Percentiles rank a stretch among this genome's conserved stretches.
These are phyloP conservation scores for Octopus sinensis DNA, from an alignment of 1,140 invertebrate species.

Conservation along the genomic window DNA sequence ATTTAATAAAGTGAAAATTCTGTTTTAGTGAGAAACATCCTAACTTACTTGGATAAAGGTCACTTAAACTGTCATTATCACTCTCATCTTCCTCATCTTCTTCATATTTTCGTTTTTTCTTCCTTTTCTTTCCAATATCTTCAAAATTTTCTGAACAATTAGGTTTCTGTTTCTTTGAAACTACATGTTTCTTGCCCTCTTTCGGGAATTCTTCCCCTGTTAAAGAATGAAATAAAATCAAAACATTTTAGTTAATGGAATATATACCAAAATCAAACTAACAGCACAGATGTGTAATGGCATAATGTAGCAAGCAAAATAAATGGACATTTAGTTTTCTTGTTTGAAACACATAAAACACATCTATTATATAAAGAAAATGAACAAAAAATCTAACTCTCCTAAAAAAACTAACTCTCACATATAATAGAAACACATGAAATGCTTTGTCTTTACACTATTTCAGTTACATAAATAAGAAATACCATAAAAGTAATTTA, in stretches of 20 bases:
- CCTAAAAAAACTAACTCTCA: background rate
- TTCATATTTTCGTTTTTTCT: background rate
- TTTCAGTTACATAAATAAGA: too few relatives aligned
- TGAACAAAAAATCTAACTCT: background rate
- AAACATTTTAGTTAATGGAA: background rate
- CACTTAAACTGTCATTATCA: slow-evolving; percentile 23
- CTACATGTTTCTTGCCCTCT: slow-evolving; percentile 30
- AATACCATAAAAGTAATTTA: too few relatives aligned
- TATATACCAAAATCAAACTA: background rate
- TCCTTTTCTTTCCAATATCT: background rate
- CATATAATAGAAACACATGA: too few relatives aligned
- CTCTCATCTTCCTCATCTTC: slow-evolving; percentile 11
- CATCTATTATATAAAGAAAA: background rate
- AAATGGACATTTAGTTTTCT: background rate
- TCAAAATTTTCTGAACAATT: background rate
- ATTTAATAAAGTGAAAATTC: too few relatives aligned
- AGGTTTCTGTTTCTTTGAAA: background rate
- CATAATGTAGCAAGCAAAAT: background rate
- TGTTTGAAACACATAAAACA: background rate
- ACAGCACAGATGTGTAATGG: too few relatives aligned
- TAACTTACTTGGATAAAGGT: slow-evolving; percentile 25
- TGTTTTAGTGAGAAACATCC: background rate
- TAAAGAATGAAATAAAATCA: slow-evolving; percentile 14
- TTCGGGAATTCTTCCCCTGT: slow-evolving; percentile 42
- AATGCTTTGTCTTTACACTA: too few relatives aligned